Conservation (phyloP, 2,113 vertebrate species). For the Hyperoodon ampullatus region DNA sequence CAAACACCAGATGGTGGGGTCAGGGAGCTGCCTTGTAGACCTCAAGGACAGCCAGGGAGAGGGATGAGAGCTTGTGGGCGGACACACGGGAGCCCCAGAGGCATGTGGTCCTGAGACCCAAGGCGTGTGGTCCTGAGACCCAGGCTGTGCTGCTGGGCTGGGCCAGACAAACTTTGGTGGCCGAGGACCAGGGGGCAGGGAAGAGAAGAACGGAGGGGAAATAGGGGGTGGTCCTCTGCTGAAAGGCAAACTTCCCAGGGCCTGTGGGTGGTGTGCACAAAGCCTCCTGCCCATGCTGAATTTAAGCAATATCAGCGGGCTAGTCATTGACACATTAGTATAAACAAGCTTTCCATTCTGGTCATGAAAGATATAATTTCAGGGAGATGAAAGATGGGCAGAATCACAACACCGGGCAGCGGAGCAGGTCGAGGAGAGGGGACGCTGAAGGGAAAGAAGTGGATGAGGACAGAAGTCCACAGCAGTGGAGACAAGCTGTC, state of each 20-base stretch:
- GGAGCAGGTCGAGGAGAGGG: not conserved
- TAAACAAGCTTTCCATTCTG: not conserved
- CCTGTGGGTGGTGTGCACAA: rapidly evolving
- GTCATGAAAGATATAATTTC: not conserved
- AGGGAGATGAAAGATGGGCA: not conserved
- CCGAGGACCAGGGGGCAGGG: not conserved
- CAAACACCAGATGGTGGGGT: no score
- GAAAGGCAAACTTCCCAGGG: not conserved
- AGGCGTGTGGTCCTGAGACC: rapidly evolving
- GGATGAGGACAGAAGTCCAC: rapidly evolving
- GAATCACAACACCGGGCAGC: not conserved
- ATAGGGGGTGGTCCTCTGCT: not conserved
- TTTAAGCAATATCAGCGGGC: not conserved
- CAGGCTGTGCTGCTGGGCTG: not conserved
- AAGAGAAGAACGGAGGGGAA: not conserved
- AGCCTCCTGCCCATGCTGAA: not conserved
- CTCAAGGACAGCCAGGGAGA: not conserved
- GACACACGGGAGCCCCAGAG: not conserved
- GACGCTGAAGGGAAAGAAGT: not conserved
- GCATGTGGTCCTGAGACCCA: rapidly evolving
- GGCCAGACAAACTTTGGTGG: no score
- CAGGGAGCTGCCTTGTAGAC: not conserved
- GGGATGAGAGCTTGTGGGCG: not conserved
- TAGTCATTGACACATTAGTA: not conserved
- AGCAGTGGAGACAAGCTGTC: not conserved